phyloP scores from a whole-genome alignment of 1,140 invertebrate species.

The Aricia agestis region DNA sequence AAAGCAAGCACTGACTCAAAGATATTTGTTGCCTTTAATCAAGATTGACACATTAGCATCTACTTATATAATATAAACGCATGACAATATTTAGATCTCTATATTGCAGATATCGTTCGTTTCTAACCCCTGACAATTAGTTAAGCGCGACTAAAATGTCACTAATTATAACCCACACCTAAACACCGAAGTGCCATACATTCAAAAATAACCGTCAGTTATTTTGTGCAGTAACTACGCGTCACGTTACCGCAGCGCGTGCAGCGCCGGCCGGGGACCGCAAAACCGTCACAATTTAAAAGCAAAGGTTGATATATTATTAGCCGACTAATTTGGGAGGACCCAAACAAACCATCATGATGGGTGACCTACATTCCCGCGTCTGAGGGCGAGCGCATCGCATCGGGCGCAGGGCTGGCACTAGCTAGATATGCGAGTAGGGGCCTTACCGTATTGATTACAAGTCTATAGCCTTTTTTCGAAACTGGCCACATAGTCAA shows the following conservation, averaged over 20 bases:
- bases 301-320: constrained; percentile 30
- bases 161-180: background rate
- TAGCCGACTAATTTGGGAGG: constrained; percentile 56
- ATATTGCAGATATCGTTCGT: too few relatives aligned
- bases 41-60: too few relatives aligned
- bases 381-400: constrained; percentile 48
- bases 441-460: too few relatives aligned
- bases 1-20: too few relatives aligned
- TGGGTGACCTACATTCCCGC: constrained; percentile 62
- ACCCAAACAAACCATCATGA: constrained; percentile 71
- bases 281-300: constrained; percentile 7
- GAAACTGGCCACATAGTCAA: too few relatives aligned
- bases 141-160: too few relatives aligned
- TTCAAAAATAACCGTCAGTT: background rate
- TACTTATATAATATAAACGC: too few relatives aligned
- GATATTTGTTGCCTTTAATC: too few relatives aligned
- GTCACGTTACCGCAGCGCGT: background rate
- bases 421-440: too few relatives aligned
- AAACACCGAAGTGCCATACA: background rate
- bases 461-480: too few relatives aligned
- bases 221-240: background rate
- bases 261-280: background rate
- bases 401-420: constrained; percentile 26
- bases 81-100: too few relatives aligned
- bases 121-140: too few relatives aligned